Percentiles rank a stretch among this genome's conserved stretches.
These are phyloP conservation scores for Cervus canadensis DNA, from an alignment of 2,113 vertebrate genomes.

Conservation along the genomic window DNA sequence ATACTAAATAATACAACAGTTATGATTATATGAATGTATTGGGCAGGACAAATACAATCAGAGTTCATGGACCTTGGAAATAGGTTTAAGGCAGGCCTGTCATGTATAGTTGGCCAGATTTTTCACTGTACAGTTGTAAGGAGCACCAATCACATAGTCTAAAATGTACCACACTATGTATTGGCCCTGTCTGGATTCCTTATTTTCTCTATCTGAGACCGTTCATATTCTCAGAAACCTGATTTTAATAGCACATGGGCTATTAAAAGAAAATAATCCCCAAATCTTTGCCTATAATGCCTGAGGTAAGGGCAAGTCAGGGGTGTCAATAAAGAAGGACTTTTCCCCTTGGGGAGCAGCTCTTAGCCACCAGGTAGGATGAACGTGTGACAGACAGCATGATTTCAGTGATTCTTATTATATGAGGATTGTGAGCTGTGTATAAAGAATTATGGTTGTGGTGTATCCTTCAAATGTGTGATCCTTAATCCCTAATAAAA, in stretches of 20 bases:
- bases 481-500: background rate
- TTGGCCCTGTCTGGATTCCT: background rate
- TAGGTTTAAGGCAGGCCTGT: background rate
- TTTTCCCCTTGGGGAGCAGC: background rate
- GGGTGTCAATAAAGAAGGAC: background rate
- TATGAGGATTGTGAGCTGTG: background rate
- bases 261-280: background rate
- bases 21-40: background rate
- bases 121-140: background rate
- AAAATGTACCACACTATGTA: background rate
- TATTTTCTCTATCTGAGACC: background rate
- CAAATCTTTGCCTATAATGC: background rate
- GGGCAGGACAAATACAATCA: background rate
- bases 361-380: background rate
- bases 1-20: background rate
- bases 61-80: background rate
- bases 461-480: background rate
- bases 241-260: background rate
- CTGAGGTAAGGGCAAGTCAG: background rate
- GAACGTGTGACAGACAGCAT: background rate
- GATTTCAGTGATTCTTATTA: background rate
- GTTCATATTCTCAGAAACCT: background rate
- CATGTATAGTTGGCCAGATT: background rate
- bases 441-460: background rate
- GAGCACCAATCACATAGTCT: background rate